Evolutionary conservation across 1,140 invertebrate genomes (phyloP).

Genomic region (Helicoverpa zea): DNA sequence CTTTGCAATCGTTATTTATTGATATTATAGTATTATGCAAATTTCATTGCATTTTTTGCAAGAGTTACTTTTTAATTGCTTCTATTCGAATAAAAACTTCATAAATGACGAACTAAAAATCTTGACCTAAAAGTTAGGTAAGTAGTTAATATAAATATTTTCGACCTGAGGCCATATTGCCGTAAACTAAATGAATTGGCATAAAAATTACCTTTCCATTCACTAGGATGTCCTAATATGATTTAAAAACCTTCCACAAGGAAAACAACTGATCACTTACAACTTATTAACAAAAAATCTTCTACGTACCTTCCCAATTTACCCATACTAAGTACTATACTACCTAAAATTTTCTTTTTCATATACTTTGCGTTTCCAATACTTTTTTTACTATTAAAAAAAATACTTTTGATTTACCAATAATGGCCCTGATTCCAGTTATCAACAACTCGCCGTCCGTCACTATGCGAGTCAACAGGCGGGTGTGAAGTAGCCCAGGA

Average conservation of each 20-base stretch:
- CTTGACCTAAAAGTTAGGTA: conserved; percentile 10
- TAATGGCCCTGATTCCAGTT: conserved; percentile 58
- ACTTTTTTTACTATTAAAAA: too few species aligned
- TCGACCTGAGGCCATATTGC: background rate
- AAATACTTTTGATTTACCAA: too few species aligned
- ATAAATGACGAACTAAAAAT: background rate
- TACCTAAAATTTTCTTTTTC: too few species aligned
- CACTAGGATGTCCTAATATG: background rate
- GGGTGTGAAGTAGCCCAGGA: conserved; percentile 78
- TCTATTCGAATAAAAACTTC: too few species aligned
- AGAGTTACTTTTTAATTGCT: background rate
- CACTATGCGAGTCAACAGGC: conserved; percentile 72
- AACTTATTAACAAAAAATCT: too few species aligned
- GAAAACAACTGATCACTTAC: too few species aligned
- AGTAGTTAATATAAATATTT: background rate
- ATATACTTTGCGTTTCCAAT: too few species aligned
- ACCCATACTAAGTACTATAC: too few species aligned
- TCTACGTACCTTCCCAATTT: too few species aligned
- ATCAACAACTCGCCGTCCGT: conserved; percentile 77
- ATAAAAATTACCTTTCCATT: background rate
- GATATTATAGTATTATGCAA: background rate
- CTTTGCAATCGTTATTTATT: background rate
- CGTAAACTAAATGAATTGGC: background rate
- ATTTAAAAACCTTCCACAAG: background rate
- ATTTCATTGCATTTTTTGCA: conserved; percentile 14